Evolutionary conservation across 2,797 vertebrate species (phyloP), one percentile per base, ranked within the genome.

Genomic region (Microchirus variegatus): DNA sequence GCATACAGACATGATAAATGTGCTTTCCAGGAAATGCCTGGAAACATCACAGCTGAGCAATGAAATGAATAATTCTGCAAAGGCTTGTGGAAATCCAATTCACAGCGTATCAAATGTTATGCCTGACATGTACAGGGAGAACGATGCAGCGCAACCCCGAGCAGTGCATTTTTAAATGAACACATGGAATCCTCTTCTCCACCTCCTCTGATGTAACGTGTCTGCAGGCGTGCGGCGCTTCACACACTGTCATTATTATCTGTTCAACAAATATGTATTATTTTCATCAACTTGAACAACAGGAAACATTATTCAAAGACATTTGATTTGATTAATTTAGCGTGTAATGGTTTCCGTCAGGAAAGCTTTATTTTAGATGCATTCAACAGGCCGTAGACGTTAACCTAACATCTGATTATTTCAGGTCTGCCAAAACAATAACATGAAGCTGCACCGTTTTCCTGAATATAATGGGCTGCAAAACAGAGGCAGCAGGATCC

Each of bases 401-500:
- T 52, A 31, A 42, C 8, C 17, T 45, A 73, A 50, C 50, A 67
- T 69, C 22, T 64, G 50, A 46, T 31, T 13, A 41, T 59, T 63
- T 72, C 22, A 65, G 53, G 44, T 45, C 7, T 49, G 36, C 46
- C 26, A 3, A 9, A 60, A 55, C 53, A 46, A 45, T 53, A 51
- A 48, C 42, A 53, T 9, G 0, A 53, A 6, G 37, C 44, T 14
- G 3, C 19, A 9, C 53, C 22, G 3, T 54, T 53, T 64, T 43
- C 37, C 38, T 59, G 46, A 18, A 43, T 59, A 57, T 78, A 73
- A 73, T 63, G 73, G 67, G 46, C 59, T 64, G 61, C 53, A 35
- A 58, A 77, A 69, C 59, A 80, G 69, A 68, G 13, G 54, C 63
- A 70, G 59, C 47, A 9, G 77, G 78, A 81, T 60, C 76, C 79